A percentile compares a stretch with the other conserved stretches of the same genome.
phyloP scores from a whole-genome alignment of 2,113 vertebrate species.

The Centropus unirufus region DNA sequence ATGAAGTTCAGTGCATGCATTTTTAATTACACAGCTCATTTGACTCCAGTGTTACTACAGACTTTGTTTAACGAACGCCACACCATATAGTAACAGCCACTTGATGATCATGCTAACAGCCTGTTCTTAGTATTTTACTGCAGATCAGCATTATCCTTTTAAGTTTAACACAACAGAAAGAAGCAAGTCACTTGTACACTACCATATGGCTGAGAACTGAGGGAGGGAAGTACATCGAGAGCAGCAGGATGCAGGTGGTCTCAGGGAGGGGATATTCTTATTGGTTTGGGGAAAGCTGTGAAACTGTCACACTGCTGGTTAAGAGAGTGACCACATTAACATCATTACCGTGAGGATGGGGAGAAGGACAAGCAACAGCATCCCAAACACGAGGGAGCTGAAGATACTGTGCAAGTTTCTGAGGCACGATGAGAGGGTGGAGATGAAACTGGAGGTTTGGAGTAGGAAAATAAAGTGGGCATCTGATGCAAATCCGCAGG shows the following conservation, averaged over 20 bases:
- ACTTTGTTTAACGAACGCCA: not conserved
- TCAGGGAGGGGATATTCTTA: not conserved
- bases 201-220: accelerated
- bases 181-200: accelerated
- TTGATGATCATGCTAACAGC: not conserved
- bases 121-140: not conserved
- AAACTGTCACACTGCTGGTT: not conserved
- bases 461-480: not conserved
- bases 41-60: not conserved
- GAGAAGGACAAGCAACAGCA: not conserved
- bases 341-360: not conserved
- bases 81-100: not conserved
- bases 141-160: not conserved
- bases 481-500: not conserved
- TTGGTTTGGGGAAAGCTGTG: accelerated
- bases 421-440: not conserved
- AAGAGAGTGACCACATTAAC: accelerated
- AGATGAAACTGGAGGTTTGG: not conserved
- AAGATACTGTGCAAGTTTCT: not conserved
- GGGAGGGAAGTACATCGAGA: not conserved
- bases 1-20: not conserved
- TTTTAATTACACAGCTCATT: constrained; percentile 10
- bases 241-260: accelerated
- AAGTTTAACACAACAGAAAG: not conserved
- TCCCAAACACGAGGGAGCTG: not conserved